Percentiles rank a stretch among this genome's conserved stretches.
phyloP scores from a whole-genome alignment of 2,113 vertebrate genomes.

The Empidonax traillii region DNA sequence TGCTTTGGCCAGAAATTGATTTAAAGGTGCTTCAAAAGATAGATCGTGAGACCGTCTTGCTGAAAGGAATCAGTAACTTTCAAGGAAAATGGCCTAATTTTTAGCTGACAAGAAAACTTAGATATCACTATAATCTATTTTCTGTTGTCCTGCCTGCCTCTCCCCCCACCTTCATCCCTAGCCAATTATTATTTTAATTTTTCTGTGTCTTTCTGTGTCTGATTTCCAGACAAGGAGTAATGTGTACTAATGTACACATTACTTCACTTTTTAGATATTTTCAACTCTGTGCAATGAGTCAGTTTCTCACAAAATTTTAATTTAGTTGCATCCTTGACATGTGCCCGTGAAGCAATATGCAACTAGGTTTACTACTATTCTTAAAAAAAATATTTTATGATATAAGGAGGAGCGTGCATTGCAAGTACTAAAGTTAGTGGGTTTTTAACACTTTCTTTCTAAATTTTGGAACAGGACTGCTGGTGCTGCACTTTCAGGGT shows the following conservation, averaged over 20 bases:
- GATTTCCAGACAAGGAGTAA: not conserved
- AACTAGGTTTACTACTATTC: not conserved
- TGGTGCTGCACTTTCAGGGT: not conserved
- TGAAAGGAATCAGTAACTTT: not conserved
- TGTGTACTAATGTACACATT: not conserved
- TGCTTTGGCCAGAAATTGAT: not conserved
- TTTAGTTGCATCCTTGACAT: not conserved
- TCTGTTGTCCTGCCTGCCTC: not conserved
- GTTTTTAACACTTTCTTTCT: not conserved
- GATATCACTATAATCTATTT: not conserved
- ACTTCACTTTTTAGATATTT: not conserved
- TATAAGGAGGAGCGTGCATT: not conserved
- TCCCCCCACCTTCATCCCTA: accelerated
- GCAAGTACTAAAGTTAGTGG: not conserved
- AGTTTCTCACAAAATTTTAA: not conserved
- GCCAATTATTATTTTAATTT: not conserved
- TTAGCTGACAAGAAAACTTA: not conserved
- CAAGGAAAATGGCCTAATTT: not conserved
- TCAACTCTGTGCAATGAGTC: not conserved
- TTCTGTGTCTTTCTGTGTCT: not conserved
- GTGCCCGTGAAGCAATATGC: not conserved
- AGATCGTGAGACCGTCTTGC: not conserved
- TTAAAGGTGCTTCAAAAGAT: not conserved
- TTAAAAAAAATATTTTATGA: not conserved
- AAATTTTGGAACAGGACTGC: not conserved